Percentiles rank a stretch among this genome's conserved stretches.
Conservation (phyloP, 37 sponge, comb jelly and placozoan species). For the Oopsacas minuta region DNA sequence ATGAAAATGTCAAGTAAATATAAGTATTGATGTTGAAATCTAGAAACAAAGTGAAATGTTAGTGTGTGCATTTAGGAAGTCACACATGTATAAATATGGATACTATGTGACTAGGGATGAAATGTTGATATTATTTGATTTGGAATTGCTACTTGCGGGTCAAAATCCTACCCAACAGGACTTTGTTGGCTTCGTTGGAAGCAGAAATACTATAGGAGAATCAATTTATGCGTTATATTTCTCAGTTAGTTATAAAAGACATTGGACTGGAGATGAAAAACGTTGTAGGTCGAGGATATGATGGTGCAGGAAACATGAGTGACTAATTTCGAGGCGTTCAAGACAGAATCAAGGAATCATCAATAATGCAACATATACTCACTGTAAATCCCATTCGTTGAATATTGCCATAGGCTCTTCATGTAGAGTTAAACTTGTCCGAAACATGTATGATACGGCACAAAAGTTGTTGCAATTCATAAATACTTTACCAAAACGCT, state of each 20-base stretch:
- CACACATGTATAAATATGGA: too few relatives aligned
- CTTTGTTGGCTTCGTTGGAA: not conserved
- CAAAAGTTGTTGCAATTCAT: not conserved
- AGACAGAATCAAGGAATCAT: not conserved
- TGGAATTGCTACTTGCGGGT: too few relatives aligned
- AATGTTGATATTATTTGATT: too few relatives aligned
- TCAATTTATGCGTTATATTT: not conserved
- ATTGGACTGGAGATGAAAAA: not conserved
- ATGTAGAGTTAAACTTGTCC: not conserved
- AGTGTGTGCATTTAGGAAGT: too few relatives aligned
- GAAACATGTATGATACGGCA: not conserved
- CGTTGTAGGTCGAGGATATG: not conserved
- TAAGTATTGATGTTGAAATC: too few relatives aligned
- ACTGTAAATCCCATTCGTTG: not conserved
- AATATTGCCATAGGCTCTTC: not conserved
- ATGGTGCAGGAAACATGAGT: not conserved
- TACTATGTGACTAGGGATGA: too few relatives aligned
- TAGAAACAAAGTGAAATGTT: too few relatives aligned
- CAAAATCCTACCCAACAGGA: too few relatives aligned
- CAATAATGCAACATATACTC: not conserved
- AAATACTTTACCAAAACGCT: not conserved
- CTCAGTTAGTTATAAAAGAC: not conserved
- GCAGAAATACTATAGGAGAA: not conserved
- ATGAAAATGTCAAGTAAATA: too few relatives aligned
- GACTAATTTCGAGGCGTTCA: not conserved